A percentile compares a stretch with the other conserved stretches of the same genome.
phyloP scores from a whole-genome alignment of 2,113 vertebrate genomes.

The Falcunculus frontatus region DNA sequence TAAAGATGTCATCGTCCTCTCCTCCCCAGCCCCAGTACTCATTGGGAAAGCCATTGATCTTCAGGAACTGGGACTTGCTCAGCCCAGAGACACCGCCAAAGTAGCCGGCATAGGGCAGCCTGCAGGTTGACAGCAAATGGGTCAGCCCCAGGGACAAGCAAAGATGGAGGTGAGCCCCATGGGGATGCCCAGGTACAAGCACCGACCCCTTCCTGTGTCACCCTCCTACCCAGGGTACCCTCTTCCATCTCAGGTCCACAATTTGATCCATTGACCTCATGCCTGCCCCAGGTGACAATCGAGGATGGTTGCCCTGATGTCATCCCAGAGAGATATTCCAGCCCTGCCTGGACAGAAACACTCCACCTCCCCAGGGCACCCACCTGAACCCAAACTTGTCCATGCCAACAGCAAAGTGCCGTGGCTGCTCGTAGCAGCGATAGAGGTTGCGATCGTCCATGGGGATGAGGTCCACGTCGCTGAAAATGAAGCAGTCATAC shows the following conservation, averaged over 20 bases:
- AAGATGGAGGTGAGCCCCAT: not conserved
- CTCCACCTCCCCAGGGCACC: not conserved
- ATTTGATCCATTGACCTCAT: accelerated
- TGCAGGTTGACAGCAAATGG: constrained; percentile 53
- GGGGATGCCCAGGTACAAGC: not conserved
- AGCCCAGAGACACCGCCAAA: constrained; percentile 97
- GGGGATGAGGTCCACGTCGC: constrained; percentile 96
- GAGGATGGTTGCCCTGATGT: accelerated
- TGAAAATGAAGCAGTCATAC: constrained; percentile 99
- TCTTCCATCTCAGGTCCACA: not conserved
- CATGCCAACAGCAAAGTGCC: constrained; percentile 98
- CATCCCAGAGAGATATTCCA: not conserved
- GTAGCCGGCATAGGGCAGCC: constrained; percentile 94
- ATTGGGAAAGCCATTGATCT: constrained; percentile 98
- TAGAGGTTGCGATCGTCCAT: constrained; percentile 99
- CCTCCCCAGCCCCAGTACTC: constrained; percentile 99
- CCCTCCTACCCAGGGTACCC: not conserved
- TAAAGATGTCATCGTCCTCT: constrained; percentile 98
- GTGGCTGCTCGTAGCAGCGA: constrained; percentile 95
- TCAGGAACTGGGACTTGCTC: constrained; percentile 96
- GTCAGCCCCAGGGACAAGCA: not conserved
- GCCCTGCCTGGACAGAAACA: not conserved
- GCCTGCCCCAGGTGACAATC: accelerated
- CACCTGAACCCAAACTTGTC: constrained; percentile 83
- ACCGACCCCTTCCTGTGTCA: not conserved